Conservation (phyloP, 2,888 invertebrate genomes). For the Heteropelma amictum region DNA sequence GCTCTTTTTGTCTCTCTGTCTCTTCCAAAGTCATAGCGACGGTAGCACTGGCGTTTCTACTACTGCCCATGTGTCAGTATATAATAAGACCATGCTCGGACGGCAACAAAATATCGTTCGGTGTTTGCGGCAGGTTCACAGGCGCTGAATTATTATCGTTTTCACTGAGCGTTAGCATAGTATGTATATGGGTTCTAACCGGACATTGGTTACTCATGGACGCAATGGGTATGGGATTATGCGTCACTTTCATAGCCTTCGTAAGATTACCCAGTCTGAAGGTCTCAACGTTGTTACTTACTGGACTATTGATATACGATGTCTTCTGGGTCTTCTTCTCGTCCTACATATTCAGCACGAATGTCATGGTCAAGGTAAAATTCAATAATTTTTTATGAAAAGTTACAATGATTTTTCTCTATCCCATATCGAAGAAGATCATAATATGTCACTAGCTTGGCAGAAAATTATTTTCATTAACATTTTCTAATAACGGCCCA, state of each 20-base stretch:
- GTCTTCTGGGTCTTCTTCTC: conserved; percentile 99
- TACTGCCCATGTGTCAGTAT: conserved; percentile 98
- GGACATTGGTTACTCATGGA: conserved; percentile 99
- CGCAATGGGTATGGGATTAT: conserved; percentile 98
- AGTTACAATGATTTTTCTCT: background rate
- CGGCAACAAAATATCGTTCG: conserved; percentile 91
- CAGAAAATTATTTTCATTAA: no score
- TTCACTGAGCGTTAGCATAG: conserved; percentile 93
- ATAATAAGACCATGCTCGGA: conserved; percentile 91
- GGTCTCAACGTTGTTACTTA: conserved; percentile 95
- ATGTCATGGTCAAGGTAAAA: conserved; percentile 98
- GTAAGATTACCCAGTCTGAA: conserved; percentile 97
- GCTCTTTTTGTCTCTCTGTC: conserved; percentile 67
- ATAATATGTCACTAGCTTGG: no score
- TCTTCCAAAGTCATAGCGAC: conserved; percentile 91
- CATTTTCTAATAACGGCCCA: no score
- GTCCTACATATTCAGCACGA: conserved; percentile 98
- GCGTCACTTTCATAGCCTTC: conserved; percentile 98
- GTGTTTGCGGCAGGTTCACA: conserved; percentile 95
- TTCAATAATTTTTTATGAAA: background rate
- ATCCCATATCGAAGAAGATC: background rate
- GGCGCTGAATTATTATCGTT: conserved; percentile 96
- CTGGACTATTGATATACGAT: conserved; percentile 96
- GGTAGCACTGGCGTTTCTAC: conserved; percentile 96
- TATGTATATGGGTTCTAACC: conserved; percentile 98